A percentile compares a stretch with the other conserved stretches of the same genome.
Evolutionary conservation across 2,797 vertebrate genomes (phyloP).

Genomic region (Sebastes steindachneri): DNA sequence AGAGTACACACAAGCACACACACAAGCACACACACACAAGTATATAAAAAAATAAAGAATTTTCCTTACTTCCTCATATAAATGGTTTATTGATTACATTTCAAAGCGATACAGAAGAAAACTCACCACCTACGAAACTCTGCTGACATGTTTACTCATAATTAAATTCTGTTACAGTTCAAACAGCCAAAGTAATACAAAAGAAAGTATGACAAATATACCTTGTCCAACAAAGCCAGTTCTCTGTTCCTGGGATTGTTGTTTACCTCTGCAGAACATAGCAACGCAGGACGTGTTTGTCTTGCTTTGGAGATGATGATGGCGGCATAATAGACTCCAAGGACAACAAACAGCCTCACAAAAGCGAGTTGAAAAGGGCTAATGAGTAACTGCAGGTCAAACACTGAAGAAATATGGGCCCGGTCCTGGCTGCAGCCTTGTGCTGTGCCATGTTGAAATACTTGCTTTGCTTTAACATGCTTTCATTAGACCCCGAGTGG

Average conservation of each 20-base stretch:
- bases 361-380: slow-evolving; percentile 64
- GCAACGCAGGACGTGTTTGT: slow-evolving; percentile 65
- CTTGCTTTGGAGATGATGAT: slow-evolving; percentile 64
- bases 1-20: neutral
- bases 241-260: slow-evolving; percentile 13
- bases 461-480: slow-evolving; percentile 64
- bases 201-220: slow-evolving; percentile 54
- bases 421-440: slow-evolving; percentile 35
- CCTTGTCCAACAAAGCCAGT: slow-evolving; percentile 17
- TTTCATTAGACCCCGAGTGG: slow-evolving; percentile 73
- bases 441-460: slow-evolving; percentile 67
- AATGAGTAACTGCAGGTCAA: slow-evolving; percentile 81
- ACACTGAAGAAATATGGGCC: slow-evolving; percentile 58
- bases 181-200: slow-evolving; percentile 39
- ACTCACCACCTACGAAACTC: neutral
- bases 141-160: slow-evolving; percentile 31
- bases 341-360: slow-evolving; percentile 68
- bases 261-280: slow-evolving; percentile 49
- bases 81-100: slow-evolving; percentile 40
- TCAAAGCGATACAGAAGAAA: slow-evolving; percentile 10
- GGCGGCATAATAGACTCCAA: slow-evolving; percentile 67
- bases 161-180: slow-evolving; percentile 18
- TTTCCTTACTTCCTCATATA: neutral
- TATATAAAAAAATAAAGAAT: neutral
- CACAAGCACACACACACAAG: neutral